phyloP scores from a whole-genome alignment of 2,888 invertebrate genomes.

The Tigriopus californicus region DNA sequence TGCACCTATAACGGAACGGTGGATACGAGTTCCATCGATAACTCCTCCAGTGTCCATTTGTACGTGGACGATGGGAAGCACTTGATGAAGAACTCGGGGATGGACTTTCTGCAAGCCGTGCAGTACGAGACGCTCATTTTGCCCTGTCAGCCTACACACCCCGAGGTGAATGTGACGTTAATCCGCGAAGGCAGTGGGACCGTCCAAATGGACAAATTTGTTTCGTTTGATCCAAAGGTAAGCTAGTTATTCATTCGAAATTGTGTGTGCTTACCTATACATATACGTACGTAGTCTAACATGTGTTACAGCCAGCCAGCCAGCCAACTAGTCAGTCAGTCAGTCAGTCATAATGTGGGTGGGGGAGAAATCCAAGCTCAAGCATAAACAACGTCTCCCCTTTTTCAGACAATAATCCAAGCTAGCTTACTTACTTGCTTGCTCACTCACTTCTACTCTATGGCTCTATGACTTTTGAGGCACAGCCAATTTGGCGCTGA shows the following conservation, averaged over 20 bases:
- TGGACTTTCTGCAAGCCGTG: conserved; percentile 8
- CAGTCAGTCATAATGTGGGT: no score
- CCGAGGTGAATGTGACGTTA: conserved; percentile 5
- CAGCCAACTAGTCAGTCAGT: no score
- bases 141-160: conserved; percentile 3
- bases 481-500: no score
- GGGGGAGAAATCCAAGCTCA: no score
- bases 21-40: not conserved
- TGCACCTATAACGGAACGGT: conserved; percentile 8
- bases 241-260: not conserved
- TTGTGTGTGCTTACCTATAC: no score
- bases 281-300: no score
- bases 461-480: no score
- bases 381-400: no score
- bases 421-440: no score
- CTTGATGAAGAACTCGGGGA: conserved; percentile 1
- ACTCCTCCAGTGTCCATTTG: not conserved
- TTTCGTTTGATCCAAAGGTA: conserved; percentile 9
- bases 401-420: no score
- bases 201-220: not conserved
- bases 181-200: not conserved
- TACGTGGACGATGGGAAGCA: conserved; percentile 2
- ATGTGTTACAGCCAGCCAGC: no score
- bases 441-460: no score
- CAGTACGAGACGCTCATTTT: conserved; percentile 1